Evolutionary conservation across 2,113 vertebrate genomes (phyloP).

Genomic region (Vulpes vulpes): DNA sequence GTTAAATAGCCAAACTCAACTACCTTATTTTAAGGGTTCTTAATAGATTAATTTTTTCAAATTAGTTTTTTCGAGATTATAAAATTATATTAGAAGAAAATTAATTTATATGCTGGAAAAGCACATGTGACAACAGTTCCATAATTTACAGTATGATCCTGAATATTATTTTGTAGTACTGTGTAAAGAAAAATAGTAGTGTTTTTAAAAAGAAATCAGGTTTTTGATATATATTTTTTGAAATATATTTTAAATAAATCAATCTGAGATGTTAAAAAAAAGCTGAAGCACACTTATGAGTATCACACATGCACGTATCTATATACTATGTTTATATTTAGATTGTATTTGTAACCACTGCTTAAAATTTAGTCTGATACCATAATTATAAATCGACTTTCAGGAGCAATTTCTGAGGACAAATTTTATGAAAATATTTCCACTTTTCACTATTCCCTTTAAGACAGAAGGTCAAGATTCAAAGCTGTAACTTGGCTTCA

Average conservation of each 20-base stretch:
- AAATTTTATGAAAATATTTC: conserved; percentile 27
- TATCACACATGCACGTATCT: neutral
- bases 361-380: conserved; percentile 50
- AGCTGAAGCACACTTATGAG: neutral
- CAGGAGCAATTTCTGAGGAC: conserved; percentile 43
- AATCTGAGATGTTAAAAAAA: conserved; percentile 30
- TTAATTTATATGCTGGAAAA: conserved; percentile 59
- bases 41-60: conserved; percentile 55
- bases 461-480: conserved; percentile 41
- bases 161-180: neutral
- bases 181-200: neutral
- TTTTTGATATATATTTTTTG: conserved; percentile 38
- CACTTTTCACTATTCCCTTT: conserved; percentile 33
- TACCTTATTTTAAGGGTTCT: conserved; percentile 53
- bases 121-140: conserved; percentile 1
- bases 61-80: conserved; percentile 27
- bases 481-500: conserved; percentile 21
- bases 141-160: neutral
- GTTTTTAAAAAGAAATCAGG: conserved; percentile 38
- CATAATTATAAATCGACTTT: conserved; percentile 53
- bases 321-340: neutral
- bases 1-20: conserved; percentile 28
- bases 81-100: conserved; percentile 42
- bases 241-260: conserved; percentile 54
- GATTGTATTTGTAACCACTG: neutral